Conservation (phyloP, 2,888 invertebrate genomes). For the Drosophila merina region DNA sequence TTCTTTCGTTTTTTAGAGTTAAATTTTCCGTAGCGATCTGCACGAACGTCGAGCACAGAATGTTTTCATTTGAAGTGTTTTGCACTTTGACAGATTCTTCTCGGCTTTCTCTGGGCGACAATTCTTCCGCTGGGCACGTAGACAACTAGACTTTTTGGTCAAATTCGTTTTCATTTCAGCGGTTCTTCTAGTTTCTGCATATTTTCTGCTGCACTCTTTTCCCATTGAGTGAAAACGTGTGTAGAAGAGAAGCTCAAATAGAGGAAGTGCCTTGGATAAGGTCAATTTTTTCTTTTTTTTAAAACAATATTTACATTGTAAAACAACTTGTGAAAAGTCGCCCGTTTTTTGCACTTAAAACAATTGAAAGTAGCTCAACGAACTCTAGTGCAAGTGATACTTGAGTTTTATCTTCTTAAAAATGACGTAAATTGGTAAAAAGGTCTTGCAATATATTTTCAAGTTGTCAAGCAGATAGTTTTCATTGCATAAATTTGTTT, state of each 20-base stretch:
- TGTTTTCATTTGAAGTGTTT: conserved; percentile 38
- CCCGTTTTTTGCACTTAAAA: conserved; percentile 9
- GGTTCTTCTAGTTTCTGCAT: conserved; percentile 26
- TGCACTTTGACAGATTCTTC: conserved; percentile 55
- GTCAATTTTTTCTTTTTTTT: conserved; percentile 6
- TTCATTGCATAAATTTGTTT: conserved; percentile 49
- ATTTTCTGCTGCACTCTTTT: conserved; percentile 24
- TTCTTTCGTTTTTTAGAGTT: conserved; percentile 4
- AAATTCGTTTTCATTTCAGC: conserved; percentile 46
- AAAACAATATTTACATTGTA: conserved; percentile 12
- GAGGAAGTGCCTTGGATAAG: conserved; percentile 52
- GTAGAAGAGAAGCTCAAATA: conserved; percentile 27
- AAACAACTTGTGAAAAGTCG: background rate
- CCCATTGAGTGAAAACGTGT: conserved; percentile 67
- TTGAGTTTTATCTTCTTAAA: background rate
- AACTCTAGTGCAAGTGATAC: background rate
- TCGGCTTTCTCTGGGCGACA: conserved; percentile 54
- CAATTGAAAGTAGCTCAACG: background rate
- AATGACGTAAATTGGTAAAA: background rate
- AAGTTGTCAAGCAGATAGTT: background rate
- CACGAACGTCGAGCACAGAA: conserved; percentile 39
- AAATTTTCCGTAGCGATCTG: conserved; percentile 16
- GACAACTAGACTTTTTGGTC: conserved; percentile 49
- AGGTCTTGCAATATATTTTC: background rate
- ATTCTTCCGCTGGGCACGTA: conserved; percentile 57